These are phyloP conservation scores for Euproctis similis DNA, from an alignment of 2,888 invertebrate genomes.

Conservation along the genomic window DNA sequence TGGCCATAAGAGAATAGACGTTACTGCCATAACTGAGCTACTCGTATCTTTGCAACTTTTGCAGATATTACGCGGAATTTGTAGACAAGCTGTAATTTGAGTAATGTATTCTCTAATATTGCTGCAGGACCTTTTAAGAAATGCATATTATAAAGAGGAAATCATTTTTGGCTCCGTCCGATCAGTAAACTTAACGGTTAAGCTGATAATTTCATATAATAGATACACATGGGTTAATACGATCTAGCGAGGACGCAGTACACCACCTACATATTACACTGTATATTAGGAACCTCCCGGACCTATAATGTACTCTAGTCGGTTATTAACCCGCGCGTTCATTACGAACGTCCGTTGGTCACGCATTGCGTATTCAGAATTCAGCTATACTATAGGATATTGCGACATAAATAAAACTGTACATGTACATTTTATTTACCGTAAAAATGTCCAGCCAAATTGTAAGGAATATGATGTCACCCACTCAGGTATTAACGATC, in stretches of 20 bases:
- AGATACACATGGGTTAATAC: too few relatives aligned
- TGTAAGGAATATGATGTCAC: slow-evolving; percentile 40
- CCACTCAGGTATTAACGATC: slow-evolving; percentile 41
- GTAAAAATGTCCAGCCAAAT: slow-evolving; percentile 25
- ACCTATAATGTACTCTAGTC: slow-evolving; percentile 32
- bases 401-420: slow-evolving; percentile 46
- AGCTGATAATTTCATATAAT: too few relatives aligned
- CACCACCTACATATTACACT: too few relatives aligned
- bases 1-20: slow-evolving; percentile 35
- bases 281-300: slow-evolving; percentile 43
- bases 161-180: too few relatives aligned
- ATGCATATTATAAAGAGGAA: too few relatives aligned
- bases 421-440: slow-evolving; percentile 27
- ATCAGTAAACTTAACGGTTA: too few relatives aligned
- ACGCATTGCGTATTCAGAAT: slow-evolving; percentile 55
- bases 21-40: too few relatives aligned
- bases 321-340: slow-evolving; percentile 61
- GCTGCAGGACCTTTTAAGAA: too few relatives aligned
- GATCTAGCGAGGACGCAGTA: slow-evolving; percentile 23
- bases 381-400: slow-evolving; percentile 56
- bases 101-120: too few relatives aligned
- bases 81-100: too few relatives aligned
- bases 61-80: too few relatives aligned
- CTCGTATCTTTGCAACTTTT: too few relatives aligned
- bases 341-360: slow-evolving; percentile 61